phyloP scores from a whole-genome alignment of 2,797 vertebrate species.

The Microcaecilia unicolor region DNA sequence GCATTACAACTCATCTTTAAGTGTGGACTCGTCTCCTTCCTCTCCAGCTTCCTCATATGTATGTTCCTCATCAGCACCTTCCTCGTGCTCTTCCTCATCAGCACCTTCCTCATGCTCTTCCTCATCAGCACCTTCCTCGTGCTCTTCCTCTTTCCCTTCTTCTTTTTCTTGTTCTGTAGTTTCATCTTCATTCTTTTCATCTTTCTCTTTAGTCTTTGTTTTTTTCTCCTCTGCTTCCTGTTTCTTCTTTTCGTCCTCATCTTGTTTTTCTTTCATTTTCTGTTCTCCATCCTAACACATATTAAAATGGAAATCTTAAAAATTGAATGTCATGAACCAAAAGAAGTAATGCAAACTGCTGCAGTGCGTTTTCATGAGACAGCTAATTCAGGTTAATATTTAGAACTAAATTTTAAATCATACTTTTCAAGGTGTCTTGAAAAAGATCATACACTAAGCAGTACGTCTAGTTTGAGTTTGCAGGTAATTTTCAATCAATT shows the following conservation, averaged over 20 bases:
- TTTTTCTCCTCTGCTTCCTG: conserved; percentile 40
- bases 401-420: no score
- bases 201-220: conserved; percentile 61
- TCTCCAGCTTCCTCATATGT: conserved; percentile 31
- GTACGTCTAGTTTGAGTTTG: no score
- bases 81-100: conserved; percentile 35
- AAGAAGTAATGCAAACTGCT: no score
- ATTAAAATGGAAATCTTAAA: no score
- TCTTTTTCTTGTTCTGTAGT: conserved; percentile 57
- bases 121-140: conserved; percentile 40
- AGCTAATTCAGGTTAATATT: no score
- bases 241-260: conserved; percentile 23
- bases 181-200: conserved; percentile 57
- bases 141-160: conserved; percentile 50
- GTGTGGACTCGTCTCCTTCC: conserved; percentile 48
- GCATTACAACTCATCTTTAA: conserved; percentile 69
- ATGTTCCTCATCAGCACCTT: conserved; percentile 40
- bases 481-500: no score
- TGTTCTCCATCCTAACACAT: conserved; percentile 34
- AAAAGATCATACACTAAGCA: no score
- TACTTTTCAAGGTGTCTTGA: no score
- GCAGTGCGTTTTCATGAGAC: no score
- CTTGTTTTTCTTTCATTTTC: conserved; percentile 25
- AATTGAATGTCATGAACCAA: no score
- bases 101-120: conserved; percentile 34